Percentiles rank a stretch among this genome's conserved stretches.
These are phyloP conservation scores for Sesamia inferens DNA, from an alignment of 2,888 invertebrate genomes.

Conservation along the genomic window DNA sequence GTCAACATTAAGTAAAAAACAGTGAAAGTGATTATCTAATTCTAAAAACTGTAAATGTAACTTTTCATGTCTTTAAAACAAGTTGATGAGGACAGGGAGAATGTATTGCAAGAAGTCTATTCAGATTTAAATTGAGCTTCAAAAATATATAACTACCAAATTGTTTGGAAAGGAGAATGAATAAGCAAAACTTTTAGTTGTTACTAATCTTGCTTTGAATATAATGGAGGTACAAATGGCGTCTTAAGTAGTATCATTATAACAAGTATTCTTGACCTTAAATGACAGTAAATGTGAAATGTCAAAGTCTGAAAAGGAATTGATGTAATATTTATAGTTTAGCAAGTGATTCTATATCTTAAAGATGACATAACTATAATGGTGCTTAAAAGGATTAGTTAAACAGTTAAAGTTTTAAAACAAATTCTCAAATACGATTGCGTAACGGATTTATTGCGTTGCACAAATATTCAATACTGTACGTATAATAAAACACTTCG, in stretches of 20 bases:
- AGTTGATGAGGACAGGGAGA: background rate
- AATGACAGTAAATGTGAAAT: constrained; percentile 26
- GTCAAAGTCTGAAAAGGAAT: constrained; percentile 19
- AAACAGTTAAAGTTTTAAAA: constrained; percentile 42
- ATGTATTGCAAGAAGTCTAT: background rate
- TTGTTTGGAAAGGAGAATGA: background rate
- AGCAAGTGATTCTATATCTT: constrained; percentile 3
- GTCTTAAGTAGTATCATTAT: constrained; percentile 29
- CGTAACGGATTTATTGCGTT: constrained; percentile 34
- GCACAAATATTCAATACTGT: constrained; percentile 28
- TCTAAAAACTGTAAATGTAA: too few species aligned
- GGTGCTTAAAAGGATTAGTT: constrained; percentile 2
- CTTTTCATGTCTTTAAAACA: background rate
- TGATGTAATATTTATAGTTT: constrained; percentile 27
- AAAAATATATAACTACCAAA: background rate
- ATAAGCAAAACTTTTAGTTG: background rate
- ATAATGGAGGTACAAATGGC: constrained; percentile 24
- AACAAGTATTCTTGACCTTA: constrained; percentile 42
- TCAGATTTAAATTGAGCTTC: background rate
- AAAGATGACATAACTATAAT: constrained; percentile 12
- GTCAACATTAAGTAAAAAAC: constrained; percentile 59
- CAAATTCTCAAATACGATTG: constrained; percentile 27
- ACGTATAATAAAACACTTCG: constrained; percentile 51
- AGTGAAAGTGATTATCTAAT: constrained; percentile 68
- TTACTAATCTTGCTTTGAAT: constrained; percentile 10